Conservation (phyloP, 2,113 vertebrate genomes). For the Bostrychus sinensis region DNA sequence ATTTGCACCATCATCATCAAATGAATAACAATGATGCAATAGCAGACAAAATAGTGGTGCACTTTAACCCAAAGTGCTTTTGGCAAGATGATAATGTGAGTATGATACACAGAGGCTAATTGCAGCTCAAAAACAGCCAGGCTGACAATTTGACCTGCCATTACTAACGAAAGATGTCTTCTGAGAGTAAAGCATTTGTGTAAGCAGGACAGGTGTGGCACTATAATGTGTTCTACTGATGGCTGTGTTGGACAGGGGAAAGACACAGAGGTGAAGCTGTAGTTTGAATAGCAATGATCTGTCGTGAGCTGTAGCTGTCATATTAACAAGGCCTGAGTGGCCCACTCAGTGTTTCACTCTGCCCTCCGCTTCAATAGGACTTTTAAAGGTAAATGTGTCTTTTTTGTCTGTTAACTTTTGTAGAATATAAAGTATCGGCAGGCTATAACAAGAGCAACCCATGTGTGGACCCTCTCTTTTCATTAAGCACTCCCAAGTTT, state of each 20-base stretch:
- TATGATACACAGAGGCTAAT: conserved; percentile 55
- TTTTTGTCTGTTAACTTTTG: not conserved
- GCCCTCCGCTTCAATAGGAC: not conserved
- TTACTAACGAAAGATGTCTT: conserved; percentile 27
- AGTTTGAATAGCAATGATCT: conserved; percentile 56
- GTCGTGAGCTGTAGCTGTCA: conserved; percentile 18
- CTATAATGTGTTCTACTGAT: conserved; percentile 43
- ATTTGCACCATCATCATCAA: conserved; percentile 39
- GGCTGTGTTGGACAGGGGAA: conserved; percentile 35
- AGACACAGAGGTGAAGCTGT: conserved; percentile 37
- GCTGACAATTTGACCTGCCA: conserved; percentile 43
- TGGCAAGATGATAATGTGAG: conserved; percentile 55
- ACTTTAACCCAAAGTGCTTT: conserved; percentile 52
- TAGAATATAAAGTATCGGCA: not conserved
- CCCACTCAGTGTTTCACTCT: conserved; percentile 18
- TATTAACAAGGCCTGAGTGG: conserved; percentile 11
- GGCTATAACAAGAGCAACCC: too few relatives aligned
- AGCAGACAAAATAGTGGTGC: conserved; percentile 28
- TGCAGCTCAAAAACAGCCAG: conserved; percentile 43
- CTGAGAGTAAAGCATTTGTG: conserved; percentile 44
- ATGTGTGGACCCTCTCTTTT: too few relatives aligned
- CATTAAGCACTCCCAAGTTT: too few relatives aligned
- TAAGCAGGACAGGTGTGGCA: conserved; percentile 54
- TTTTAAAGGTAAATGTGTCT: not conserved
- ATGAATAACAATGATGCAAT: conserved; percentile 31